Evolutionary conservation across 2,888 invertebrate species (phyloP), one percentile per base, ranked within the genome.

Genomic region (Drosophila pseudotakahashii): DNA sequence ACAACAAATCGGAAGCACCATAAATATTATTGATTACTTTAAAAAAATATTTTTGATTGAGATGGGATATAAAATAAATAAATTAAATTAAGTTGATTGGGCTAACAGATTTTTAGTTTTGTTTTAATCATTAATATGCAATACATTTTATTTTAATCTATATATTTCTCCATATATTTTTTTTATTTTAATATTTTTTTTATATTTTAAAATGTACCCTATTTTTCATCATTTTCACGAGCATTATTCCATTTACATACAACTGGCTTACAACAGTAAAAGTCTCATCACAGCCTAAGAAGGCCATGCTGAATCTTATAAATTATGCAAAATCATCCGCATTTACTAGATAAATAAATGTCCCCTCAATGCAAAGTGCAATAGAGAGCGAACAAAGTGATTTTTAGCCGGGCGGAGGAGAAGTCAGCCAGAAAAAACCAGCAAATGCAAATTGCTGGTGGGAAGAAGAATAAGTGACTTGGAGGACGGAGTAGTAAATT

Each of bases 301-400:
- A 44, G 16, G 1, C 14, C 30, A 9, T 10, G 7, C 16, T 2
- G 34, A 32, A n/a, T 34, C 34, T 16, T 16, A 48, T 48, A 62
- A 62, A 62, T 62, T 63, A 53, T 66, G 64, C 64, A 66, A 64
- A 66, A 66, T 66, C 64, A 66, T 64, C 45, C 37, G 53, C 53
- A 66, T 66, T 63, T 66, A 66, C 64, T 66, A 66, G 39, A 66
- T 63, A 66, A 66, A 66, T 53, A 66, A 66, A 53, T 60, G 64
- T 26, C 32, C n/a, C 39, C 32, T 14, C 44, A 45, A 62, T 14
- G 64, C 53, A n/a, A 66, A 66, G 64, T 66, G 64, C 64, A 48
- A 45, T 26, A 16, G 39, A 34, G 45, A 30, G 36, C 37, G 66
- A 47, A 42, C 52, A 67, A 53, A 51, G 57, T 57, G 48, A 57